These are phyloP conservation scores for Nomada ferruginata DNA, from an alignment of 2,888 invertebrate genomes.

Conservation along the genomic window DNA sequence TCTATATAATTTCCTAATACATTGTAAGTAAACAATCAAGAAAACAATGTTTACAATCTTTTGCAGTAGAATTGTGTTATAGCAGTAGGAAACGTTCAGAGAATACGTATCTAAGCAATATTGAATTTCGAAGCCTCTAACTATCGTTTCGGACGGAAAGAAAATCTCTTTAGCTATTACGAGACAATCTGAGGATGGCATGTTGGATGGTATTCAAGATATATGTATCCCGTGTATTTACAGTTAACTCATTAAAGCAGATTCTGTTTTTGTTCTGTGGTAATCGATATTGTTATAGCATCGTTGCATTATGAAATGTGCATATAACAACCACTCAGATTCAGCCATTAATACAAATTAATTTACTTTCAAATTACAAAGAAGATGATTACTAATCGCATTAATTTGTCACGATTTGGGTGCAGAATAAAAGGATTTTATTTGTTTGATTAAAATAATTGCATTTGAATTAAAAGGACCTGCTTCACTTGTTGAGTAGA, in stretches of 20 bases:
- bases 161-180: constrained; percentile 64
- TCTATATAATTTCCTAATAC: too few species aligned
- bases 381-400: too few species aligned
- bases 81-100: constrained; percentile 8
- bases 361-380: too few species aligned
- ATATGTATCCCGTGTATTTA: constrained; percentile 14
- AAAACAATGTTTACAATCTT: neutral
- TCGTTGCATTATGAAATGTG: too few species aligned
- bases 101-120: constrained; percentile 28
- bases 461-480: too few species aligned
- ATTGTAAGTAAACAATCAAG: too few species aligned
- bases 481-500: too few species aligned
- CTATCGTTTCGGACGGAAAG: constrained; percentile 37
- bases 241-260: constrained; percentile 37
- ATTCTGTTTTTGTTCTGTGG: constrained; percentile 43
- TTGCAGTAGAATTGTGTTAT: neutral
- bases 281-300: constrained; percentile 8
- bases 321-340: too few species aligned
- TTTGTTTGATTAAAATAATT: too few species aligned
- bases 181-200: constrained; percentile 37
- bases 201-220: constrained; percentile 19
- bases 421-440: too few species aligned
- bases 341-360: too few species aligned
- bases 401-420: too few species aligned
- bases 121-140: constrained; percentile 65